Percentiles rank a stretch among this genome's conserved stretches.
phyloP scores from a whole-genome alignment of 2,888 invertebrate species.

The Idaea dimidiata region DNA sequence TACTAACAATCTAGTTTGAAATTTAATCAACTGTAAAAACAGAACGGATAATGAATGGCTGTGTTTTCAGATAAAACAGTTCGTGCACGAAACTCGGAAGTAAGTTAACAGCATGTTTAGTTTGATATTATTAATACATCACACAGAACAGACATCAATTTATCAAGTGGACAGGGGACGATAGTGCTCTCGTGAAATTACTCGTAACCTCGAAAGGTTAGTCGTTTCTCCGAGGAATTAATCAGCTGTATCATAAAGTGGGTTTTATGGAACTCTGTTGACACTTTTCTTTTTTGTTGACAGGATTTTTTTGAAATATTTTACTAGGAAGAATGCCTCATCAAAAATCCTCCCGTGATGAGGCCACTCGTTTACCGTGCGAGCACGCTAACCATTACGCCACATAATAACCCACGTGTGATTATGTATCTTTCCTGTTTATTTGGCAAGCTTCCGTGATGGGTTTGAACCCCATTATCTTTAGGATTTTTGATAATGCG shows the following conservation, averaged over 20 bases:
- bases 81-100: constrained; percentile 29
- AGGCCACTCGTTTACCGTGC: no score
- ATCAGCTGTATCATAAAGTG: constrained; percentile 44
- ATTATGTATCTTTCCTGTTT: no score
- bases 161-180: constrained; percentile 57
- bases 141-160: constrained; percentile 42
- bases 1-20: background rate
- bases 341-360: no score
- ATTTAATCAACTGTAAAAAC: constrained; percentile 1
- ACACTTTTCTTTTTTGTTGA: background rate
- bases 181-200: constrained; percentile 42
- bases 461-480: no score
- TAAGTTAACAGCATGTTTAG: constrained; percentile 50
- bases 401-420: no score
- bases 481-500: no score
- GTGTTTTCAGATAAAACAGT: constrained; percentile 28
- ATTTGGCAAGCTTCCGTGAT: no score
- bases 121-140: constrained; percentile 56
- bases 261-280: constrained; percentile 3
- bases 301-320: background rate
- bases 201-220: constrained; percentile 48
- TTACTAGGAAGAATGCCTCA: no score
- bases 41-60: constrained; percentile 16
- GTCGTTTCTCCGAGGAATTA: constrained; percentile 45
- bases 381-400: no score